phyloP scores from a whole-genome alignment of 2,888 invertebrate genomes.

The Eilema caniola region DNA sequence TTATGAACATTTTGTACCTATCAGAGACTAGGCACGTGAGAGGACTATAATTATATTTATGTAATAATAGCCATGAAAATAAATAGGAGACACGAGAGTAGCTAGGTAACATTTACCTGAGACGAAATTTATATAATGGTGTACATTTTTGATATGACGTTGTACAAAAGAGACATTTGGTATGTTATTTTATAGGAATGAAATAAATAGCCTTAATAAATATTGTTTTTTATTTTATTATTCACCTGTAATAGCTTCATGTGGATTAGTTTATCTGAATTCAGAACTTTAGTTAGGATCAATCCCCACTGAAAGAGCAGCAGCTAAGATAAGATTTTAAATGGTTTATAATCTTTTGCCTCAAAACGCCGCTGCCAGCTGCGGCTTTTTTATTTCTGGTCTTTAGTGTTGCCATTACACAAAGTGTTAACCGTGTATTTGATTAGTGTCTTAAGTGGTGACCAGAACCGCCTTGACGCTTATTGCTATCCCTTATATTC shows the following conservation, averaged over 20 bases:
- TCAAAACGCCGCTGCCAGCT: too few relatives aligned
- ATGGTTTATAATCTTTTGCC: too few relatives aligned
- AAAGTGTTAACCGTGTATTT: too few relatives aligned
- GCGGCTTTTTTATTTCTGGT: too few relatives aligned
- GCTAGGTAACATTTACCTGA: slow-evolving; percentile 86
- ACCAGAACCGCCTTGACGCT: too few relatives aligned
- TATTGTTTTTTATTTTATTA: slow-evolving; percentile 56
- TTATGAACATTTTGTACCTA: slow-evolving; percentile 71
- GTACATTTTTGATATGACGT: slow-evolving; percentile 88
- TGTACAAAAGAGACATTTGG: slow-evolving; percentile 88
- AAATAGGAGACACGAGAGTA: slow-evolving; percentile 72
- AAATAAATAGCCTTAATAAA: slow-evolving; percentile 88
- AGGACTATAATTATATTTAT: slow-evolving; percentile 80
- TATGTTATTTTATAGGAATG: slow-evolving; percentile 88
- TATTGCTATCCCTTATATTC: too few relatives aligned
- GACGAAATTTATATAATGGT: slow-evolving; percentile 87
- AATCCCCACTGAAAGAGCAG: too few relatives aligned
- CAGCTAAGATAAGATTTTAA: too few relatives aligned
- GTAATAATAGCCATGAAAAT: slow-evolving; percentile 74
- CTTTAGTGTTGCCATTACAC: too few relatives aligned
- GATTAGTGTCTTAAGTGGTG: too few relatives aligned
- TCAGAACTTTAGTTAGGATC: too few relatives aligned
- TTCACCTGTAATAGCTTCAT: background rate
- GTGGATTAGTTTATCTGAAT: background rate
- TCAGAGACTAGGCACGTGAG: slow-evolving; percentile 75